phyloP scores from a whole-genome alignment of 1,140 invertebrate genomes.

The Drosophila orosa region DNA sequence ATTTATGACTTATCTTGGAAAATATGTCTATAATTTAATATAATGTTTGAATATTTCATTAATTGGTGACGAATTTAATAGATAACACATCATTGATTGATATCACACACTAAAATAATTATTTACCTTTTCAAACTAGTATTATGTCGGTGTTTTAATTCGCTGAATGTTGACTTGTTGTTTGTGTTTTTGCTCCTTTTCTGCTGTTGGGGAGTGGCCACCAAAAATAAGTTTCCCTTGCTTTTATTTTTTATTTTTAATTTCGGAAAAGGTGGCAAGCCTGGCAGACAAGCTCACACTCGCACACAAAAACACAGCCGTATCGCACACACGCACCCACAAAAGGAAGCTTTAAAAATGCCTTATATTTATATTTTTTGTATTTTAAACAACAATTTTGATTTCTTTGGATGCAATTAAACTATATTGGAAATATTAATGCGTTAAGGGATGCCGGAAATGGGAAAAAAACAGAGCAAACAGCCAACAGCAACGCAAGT shows the following conservation, averaged over 20 bases:
- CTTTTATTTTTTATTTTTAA: constrained; percentile 5
- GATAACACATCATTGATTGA: neutral
- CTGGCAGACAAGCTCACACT: constrained; percentile 58
- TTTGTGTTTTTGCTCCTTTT: constrained; percentile 14
- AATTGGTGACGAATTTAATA: neutral
- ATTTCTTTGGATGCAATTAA: constrained; percentile 19
- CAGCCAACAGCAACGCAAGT: constrained; percentile 42
- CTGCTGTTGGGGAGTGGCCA: constrained; percentile 52
- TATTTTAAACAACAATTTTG: constrained; percentile 13
- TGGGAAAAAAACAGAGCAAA: constrained; percentile 5
- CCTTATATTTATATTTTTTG: neutral
- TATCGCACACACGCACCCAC: constrained; percentile 11
- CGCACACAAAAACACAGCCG: constrained; percentile 23
- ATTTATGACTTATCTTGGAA: no score
- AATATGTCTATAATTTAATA: no score
- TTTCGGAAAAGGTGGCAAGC: constrained; percentile 51
- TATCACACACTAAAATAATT: neutral
- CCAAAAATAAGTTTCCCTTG: constrained; percentile 23
- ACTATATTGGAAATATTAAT: constrained; percentile 37
- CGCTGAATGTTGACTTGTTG: constrained; percentile 12
- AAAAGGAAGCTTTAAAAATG: constrained; percentile 38
- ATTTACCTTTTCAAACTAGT: constrained; percentile 31
- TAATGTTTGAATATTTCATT: neutral
- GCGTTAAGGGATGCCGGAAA: constrained; percentile 23
- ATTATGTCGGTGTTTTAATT: neutral